Conservation (phyloP, 2,113 vertebrate genomes). For the Amazona guildingii region DNA sequence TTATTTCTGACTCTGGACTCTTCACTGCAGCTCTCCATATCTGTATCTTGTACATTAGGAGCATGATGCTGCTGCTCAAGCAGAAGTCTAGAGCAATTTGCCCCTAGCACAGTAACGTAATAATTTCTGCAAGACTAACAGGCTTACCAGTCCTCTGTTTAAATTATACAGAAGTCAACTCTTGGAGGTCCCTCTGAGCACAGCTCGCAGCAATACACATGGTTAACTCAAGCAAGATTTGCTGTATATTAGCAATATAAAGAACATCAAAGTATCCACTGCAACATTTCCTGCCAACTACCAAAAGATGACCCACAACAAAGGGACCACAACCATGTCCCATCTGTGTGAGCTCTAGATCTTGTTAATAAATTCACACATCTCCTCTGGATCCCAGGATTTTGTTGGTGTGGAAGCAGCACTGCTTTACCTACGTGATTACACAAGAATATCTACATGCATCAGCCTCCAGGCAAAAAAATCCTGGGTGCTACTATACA, state of each 20-base stretch:
- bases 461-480: conserved; percentile 7
- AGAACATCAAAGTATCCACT: background rate
- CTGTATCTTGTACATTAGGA: background rate
- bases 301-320: background rate
- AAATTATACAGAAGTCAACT: conserved; percentile 33
- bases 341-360: background rate
- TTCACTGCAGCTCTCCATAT: background rate
- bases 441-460: background rate
- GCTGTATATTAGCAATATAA: background rate
- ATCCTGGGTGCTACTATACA: background rate
- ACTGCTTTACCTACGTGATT: background rate
- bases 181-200: conserved; percentile 35
- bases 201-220: background rate
- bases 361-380: background rate
- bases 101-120: background rate
- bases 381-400: background rate
- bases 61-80: background rate
- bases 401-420: background rate
- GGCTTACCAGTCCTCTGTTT: background rate
- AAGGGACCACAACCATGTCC: background rate
- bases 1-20: conserved; percentile 11
- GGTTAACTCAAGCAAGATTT: background rate
- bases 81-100: background rate
- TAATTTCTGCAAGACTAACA: conserved; percentile 27
- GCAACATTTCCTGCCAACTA: background rate